Base-by-base conservation (phyloP, 2,113 vertebrate species). In the Pedionomus torquatus region DNA sequence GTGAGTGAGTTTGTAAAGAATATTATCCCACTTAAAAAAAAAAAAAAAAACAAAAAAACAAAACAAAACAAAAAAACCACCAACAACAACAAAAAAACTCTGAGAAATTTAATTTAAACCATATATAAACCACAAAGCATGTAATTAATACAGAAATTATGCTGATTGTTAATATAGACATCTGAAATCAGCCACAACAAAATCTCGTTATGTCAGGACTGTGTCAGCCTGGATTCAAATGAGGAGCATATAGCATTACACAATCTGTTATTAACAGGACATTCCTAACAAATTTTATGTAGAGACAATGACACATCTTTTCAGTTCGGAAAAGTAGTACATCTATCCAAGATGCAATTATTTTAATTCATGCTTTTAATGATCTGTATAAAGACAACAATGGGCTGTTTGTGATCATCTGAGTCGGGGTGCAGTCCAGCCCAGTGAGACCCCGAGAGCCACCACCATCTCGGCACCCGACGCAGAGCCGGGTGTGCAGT, bases 91-190 rank as follows among this genome's bases (percentile, higher is more conserved):
- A n/a, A n/a, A n/a, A 13, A 9, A 60, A 63, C 9, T 57, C 83
- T 85, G 54, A 87, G 63, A 85, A 89, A 92, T 91, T 72, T 84
- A 89, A 96, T 94, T 91, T 91, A 79, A 91, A 46, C 74, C 87
- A 77, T 37, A 87, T 83, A n/a, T n/a, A n/a, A n/a, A n/a, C n/a
- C 49, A 76, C 54, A 85, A 92, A 89, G 69, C 77, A 89, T 77
- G 51, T 83, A 87, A 97, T 97, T 90, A 96, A 95, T 91, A 91
- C 93, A 87, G 95, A 96, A 95, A 93, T 61, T 5, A 91, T 87
- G 63, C 35, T 76, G 91, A 93, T 72, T 95, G 90, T 80, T 95
- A 96, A 92, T 96, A 87, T 26, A 81, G 80, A 87, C 72, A 76
- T 90, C 81, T 96, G 93, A 96, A 95, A 96, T 96, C 92, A 88